phyloP scores from a whole-genome alignment of 2,797 vertebrate species.

The Urocyon cinereoargenteus region DNA sequence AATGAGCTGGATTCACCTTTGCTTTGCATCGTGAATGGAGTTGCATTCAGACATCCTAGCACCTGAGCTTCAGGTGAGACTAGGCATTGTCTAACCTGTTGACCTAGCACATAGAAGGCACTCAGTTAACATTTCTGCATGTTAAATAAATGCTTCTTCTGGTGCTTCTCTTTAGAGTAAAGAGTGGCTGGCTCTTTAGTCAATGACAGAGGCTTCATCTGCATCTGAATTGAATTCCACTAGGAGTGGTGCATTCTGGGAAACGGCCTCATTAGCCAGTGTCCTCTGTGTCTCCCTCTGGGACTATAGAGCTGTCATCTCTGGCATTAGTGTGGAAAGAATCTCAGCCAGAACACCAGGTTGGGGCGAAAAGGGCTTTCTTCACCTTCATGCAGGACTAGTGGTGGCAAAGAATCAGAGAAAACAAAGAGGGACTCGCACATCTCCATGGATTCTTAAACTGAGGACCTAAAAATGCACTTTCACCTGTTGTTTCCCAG shows the following conservation, averaged over 20 bases:
- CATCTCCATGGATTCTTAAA: background rate
- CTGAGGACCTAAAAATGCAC: background rate
- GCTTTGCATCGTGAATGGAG: background rate
- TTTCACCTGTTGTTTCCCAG: background rate
- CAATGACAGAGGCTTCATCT: background rate
- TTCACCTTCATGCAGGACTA: background rate
- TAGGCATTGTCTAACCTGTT: background rate
- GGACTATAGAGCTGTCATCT: rapidly evolving
- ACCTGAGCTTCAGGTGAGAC: background rate
- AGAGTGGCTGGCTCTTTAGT: background rate
- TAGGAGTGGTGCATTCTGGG: background rate
- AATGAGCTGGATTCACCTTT: background rate
- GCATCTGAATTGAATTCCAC: background rate
- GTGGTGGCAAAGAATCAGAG: background rate
- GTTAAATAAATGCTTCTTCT: background rate
- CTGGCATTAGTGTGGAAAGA: background rate
- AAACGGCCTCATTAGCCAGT: background rate
- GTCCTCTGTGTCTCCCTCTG: background rate
- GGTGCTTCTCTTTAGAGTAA: background rate
- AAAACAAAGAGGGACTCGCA: background rate
- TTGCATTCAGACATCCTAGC: background rate
- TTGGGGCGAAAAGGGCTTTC: background rate
- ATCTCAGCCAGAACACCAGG: background rate
- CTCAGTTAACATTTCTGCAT: background rate
- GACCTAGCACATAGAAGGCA: too few relatives aligned